Evolutionary conservation across 2,888 invertebrate genomes (phyloP), one percentile per base, ranked within the genome.

Genomic region (Copidosoma aretas): DNA sequence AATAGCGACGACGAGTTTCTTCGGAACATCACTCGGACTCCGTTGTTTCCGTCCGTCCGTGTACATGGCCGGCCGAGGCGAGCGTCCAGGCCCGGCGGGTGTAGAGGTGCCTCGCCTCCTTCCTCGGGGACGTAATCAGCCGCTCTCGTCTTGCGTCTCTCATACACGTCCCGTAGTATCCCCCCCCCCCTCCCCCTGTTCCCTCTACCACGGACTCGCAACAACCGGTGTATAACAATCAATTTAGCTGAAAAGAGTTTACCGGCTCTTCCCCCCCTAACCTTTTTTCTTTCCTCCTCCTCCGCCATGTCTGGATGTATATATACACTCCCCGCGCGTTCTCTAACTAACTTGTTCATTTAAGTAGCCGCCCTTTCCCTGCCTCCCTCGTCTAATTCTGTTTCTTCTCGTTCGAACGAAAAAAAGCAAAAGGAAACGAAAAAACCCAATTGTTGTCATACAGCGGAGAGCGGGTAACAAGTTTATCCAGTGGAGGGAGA

Each of bases 41-140:
- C 32, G 32, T 32, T 32, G 32, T 32, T 32, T 32, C 32, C 32
- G 32, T 5, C 32, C 8, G 32, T 8, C 32, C 8, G 32, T 32
- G 4, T 32, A 8, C 8, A 5, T 32, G 32, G 32, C 32, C 32
- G 32, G 32, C n/a, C n/a, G n/a, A n/a, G n/a, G n/a, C n/a, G n/a
- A n/a, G n/a, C n/a, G 32, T 8, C 32, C 32, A 32, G 32, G 32
- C n/a, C n/a, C n/a, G 32, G 32, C 32, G 32, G 32, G 32, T 32
- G 32, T 32, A 8, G 32, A 2, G 17, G 43, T 12, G 14, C 2
- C 43, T 41, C 41, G 41, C 14, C 14, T 22, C 21, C 46, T 43
- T 72, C 70, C 72, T 72, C 58, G 19, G 69, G 70, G 70, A 72
- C 67, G 72, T 67, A 72, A 72, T 72, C 72, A 72, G 65, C 57